Base-by-base conservation (phyloP, 2,113 vertebrate genomes). In the Seriola aureovittata region DNA sequence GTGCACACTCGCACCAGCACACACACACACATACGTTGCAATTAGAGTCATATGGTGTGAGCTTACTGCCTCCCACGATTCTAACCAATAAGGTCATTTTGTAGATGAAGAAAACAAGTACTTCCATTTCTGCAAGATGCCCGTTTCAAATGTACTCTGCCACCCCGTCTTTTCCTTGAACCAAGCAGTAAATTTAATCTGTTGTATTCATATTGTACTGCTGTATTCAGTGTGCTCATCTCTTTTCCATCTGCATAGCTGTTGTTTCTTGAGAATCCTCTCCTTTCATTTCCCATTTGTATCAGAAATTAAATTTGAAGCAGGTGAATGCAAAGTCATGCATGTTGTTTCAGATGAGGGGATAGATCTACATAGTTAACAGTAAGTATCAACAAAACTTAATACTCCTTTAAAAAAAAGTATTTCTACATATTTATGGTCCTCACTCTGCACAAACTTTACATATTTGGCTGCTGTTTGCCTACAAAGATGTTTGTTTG, bases 31-130 rank as follows among this genome's bases (percentile, higher is more conserved):
- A 70, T 62, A 75, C 71, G 21, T 80, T 73, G 82, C 85, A 93
- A 90, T 92, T 89, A 87, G 84, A 92, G 84, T 90, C 80, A 85
- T 80, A 80, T 89, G 80, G 73, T 88, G 72, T 65, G 60, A 89
- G 86, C 86, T 87, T 74, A 65, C 88, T 63, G 80, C 92, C 92
- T 91, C 92, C 92, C 89, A 94, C 91, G 76, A 40, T 77, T 87
- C 75, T n/a, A 90, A 87, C 84, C 91, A 82, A 82, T 88, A 76
- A 86, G 90, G 90, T 93, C 84, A 90, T 83, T 89, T 73, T 80
- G 79, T 60, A 84, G 86, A 85, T 86, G 82, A 88, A 88, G 88
- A 92, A 88, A 81, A 84, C 75, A 89, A 88, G 83, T 89, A 73
- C 85, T 80, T 91, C 29, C 34, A 78, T 88, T 75, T 83, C 84